These are phyloP conservation scores for Meleagris gallopavo DNA, from an alignment of 2,113 vertebrate genomes.

Conservation along the genomic window DNA sequence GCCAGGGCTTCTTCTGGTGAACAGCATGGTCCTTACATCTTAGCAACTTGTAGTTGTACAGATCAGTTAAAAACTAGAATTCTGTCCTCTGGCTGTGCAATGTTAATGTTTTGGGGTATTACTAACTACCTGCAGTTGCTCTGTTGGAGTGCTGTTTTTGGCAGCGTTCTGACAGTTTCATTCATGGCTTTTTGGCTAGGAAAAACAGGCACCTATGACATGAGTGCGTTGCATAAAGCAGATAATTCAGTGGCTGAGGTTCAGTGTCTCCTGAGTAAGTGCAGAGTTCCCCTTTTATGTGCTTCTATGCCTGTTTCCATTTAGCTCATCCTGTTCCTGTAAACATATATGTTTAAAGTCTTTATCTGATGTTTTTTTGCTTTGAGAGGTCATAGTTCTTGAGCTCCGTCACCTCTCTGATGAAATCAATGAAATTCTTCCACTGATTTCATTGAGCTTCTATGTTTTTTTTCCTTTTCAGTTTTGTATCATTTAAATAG, in stretches of 20 bases:
- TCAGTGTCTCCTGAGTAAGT: background rate
- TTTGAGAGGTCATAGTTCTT: background rate
- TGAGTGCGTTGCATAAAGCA: background rate
- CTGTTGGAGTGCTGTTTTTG: background rate
- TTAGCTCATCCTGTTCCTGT: background rate
- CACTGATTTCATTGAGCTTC: background rate
- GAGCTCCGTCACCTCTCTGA: background rate
- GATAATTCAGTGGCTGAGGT: background rate
- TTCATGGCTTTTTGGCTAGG: background rate
- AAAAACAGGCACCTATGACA: background rate
- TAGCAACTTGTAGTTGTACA: background rate
- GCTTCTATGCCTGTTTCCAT: background rate
- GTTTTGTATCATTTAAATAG: background rate
- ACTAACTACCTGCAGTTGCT: background rate
- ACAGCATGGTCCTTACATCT: background rate
- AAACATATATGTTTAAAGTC: background rate
- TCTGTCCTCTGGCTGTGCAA: background rate
- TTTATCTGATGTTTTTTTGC: slow-evolving; percentile 1
- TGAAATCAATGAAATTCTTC: background rate
- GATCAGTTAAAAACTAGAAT: background rate
- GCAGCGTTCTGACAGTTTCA: rapidly evolving
- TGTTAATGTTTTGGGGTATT: background rate
- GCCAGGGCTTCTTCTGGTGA: background rate
- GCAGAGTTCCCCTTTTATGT: background rate
- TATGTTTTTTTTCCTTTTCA: background rate